Base-by-base conservation (phyloP, 2,888 invertebrate genomes). In the Orthosia gothica region DNA sequence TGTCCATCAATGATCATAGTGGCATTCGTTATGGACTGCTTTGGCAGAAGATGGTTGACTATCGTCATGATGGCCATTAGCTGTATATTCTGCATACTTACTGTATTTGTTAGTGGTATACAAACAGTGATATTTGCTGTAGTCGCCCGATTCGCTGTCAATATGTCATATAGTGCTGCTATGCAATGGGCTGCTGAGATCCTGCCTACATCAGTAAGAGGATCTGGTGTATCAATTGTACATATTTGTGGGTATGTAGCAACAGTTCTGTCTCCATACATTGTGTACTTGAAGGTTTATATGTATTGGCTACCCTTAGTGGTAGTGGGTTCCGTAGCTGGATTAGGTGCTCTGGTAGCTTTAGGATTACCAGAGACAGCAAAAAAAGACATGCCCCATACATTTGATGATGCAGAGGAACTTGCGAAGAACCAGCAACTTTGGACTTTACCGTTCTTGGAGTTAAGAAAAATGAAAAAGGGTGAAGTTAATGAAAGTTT, bases 101-200 rank as follows among this genome's bases (percentile, higher is more conserved):
- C 91, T 15, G 88, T 91, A 16, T 91, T 93, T 73, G 84, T 84
- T 0, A 87, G 82, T 54, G 94, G 93, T n/a, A 49, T 90, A 18
- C 63, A 82, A 61, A 89, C 93, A 26, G 90, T 94, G 2, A 70
- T 89, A n/a, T 93, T 89, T 61, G 92, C 93, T 40, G 88, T 94
- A 0, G 73, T 92, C 5, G 93, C 94, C 4, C 91, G 94, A 70
- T 94, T 94, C 75, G 87, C 89, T 20, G 91, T 94, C 0, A 94
- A 93, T 70, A 93, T 94, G 88, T 88, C 92, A 0, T 91, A 85
- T 55, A 88, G 88, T 74, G 86, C 92, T 0, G 71, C 87, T 0
- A 91, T 91, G 87, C 94, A 94, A 62, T 94, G 94, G 94, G 89
- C 90, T 15, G 91, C 93, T 11, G 94, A 94, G 77, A 76, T 93